Base-by-base conservation (phyloP, 2,888 invertebrate genomes). In the Gasteruption jaculator region DNA sequence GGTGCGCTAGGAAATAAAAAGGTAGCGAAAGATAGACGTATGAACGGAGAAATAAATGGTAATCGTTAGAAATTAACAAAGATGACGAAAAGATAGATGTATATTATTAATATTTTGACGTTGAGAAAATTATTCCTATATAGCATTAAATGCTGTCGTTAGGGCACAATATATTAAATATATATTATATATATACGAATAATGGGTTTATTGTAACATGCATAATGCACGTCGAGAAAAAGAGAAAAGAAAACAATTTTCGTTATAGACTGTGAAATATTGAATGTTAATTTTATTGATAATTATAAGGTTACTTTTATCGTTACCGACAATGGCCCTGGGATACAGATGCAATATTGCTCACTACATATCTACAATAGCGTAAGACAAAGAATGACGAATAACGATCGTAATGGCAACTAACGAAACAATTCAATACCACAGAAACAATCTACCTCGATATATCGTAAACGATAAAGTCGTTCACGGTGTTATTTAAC, bases 271-370 rank as follows among this genome's bases (percentile, higher is more conserved):
- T 55, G 59, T n/a, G n/a, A 61, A 43, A 56, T 56, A 55, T 56
- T 48, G 45, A n/a, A 54, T 57, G 57, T 63, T 63, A 58, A 57
- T 56, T 45, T 62, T 61, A 57, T 64, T 62, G 48, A 36, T 56
- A 58, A 54, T 50, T 50, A 31, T 57, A 56, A 52, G 57, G 35
- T 52, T 52, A 49, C 49, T 50, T 44, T 52, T 46, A 52, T 61
- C 47, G 52, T 57, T 56, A 55, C 50, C 38, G 46, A 49, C 30
- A 26, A 51, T 55, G 63, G 63, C 58, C 57, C 57, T 57, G 66
- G 66, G 66, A 66, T 60, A 60, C 57, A 61, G 62, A 48, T 66
- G 66, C 66, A 66, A 66, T 66, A 63, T 58, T 60, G 60, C 60
- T 63, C 61, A 61, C 49, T 41, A 31, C 20, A 50, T 38, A 39